These are phyloP conservation scores for Pantala flavescens DNA, from an alignment of 1,140 invertebrate species.

Conservation along the genomic window DNA sequence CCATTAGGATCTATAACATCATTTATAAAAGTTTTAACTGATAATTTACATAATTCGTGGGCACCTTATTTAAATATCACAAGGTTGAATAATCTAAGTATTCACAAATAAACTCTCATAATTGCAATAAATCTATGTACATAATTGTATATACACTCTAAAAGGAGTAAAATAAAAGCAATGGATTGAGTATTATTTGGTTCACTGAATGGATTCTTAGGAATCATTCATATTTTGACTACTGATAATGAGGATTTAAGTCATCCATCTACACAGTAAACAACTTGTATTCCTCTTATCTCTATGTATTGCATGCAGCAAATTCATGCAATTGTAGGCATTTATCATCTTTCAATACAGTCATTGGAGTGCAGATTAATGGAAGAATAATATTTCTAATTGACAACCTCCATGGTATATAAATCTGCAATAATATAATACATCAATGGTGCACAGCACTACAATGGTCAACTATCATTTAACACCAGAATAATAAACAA, in stretches of 20 bases:
- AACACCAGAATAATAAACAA: neutral
- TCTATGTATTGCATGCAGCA: neutral
- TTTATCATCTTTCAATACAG: neutral
- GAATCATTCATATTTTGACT: neutral
- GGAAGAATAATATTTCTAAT: conserved; percentile 8
- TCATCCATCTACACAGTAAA: neutral
- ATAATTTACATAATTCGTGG: neutral
- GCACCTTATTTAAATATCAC: conserved; percentile 2
- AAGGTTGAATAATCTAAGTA: neutral
- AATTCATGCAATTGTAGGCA: neutral
- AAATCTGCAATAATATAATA: neutral
- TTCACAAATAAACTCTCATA: neutral
- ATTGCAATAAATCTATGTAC: neutral
- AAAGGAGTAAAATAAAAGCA: neutral
- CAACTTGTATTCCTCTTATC: neutral
- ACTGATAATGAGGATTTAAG: neutral
- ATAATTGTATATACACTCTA: neutral
- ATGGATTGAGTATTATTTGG: neutral
- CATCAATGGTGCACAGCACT: conserved; percentile 7
- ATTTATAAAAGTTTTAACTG: conserved; percentile 7
- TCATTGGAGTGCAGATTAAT: conserved; percentile 1
- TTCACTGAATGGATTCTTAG: neutral
- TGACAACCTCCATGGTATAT: neutral
- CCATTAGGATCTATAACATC: neutral
- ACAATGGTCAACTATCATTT: neutral